These are phyloP conservation scores for Rhincodon typus DNA, from an alignment of 2,797 vertebrate species.

Conservation along the genomic window DNA sequence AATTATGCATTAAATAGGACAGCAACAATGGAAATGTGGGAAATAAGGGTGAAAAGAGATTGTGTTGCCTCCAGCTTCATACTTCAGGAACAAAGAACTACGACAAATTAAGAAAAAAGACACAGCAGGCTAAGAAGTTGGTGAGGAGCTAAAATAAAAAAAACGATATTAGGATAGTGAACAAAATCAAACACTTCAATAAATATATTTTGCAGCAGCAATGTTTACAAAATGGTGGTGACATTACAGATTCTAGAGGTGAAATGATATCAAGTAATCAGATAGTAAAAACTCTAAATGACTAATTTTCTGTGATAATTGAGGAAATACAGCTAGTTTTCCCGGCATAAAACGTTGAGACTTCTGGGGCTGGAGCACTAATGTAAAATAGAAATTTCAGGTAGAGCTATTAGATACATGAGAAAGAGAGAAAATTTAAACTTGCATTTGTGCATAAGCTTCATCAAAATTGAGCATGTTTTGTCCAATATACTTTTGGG, in stretches of 20 bases:
- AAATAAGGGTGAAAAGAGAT: background rate
- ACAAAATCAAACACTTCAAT: background rate
- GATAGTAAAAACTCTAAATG: background rate
- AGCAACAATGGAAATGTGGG: background rate
- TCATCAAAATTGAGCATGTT: background rate
- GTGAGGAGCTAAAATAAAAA: background rate
- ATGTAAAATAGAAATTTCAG: background rate
- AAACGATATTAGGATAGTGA: background rate
- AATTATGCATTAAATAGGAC: conserved; percentile 2
- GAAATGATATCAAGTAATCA: background rate
- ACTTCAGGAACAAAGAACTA: background rate
- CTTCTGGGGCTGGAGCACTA: background rate
- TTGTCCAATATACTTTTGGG: background rate
- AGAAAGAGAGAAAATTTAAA: too few species aligned
- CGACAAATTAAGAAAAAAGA: background rate
- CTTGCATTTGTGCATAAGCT: too few species aligned
- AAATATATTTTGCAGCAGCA: background rate
- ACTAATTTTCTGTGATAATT: background rate
- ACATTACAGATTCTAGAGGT: background rate
- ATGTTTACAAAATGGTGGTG: background rate
- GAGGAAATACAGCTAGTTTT: background rate
- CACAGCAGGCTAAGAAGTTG: background rate
- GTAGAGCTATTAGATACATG: background rate
- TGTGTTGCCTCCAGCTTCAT: background rate
- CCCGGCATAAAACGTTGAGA: background rate